phyloP scores from a whole-genome alignment of 2,888 invertebrate species.

The Bedellia somnulentella region DNA sequence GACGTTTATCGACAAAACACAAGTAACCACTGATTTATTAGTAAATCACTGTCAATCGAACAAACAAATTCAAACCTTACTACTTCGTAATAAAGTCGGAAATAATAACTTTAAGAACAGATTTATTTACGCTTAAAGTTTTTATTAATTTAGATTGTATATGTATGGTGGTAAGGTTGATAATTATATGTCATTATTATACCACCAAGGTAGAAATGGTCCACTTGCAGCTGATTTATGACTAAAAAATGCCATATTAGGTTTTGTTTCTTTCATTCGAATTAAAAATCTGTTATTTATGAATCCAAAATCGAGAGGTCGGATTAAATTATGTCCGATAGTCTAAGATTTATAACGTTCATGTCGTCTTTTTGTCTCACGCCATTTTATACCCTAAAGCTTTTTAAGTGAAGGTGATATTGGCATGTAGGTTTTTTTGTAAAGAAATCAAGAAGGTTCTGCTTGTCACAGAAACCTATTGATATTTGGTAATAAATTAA shows the following conservation, averaged over 20 bases:
- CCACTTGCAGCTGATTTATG: slow-evolving; percentile 56
- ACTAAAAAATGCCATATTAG: slow-evolving; percentile 53
- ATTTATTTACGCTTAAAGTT: neutral
- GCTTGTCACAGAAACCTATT: too few species aligned
- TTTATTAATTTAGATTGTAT: neutral
- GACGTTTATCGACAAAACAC: slow-evolving; percentile 22
- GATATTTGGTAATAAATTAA: too few species aligned
- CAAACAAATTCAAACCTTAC: slow-evolving; percentile 13
- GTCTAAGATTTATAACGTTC: slow-evolving; percentile 43
- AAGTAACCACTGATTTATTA: slow-evolving; percentile 29
- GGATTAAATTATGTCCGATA: slow-evolving; percentile 56
- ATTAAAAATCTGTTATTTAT: slow-evolving; percentile 58
- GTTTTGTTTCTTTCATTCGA: slow-evolving; percentile 47
- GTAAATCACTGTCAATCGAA: slow-evolving; percentile 19
- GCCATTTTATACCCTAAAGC: too few species aligned
- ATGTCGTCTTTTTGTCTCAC: too few species aligned
- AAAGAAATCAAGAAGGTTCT: too few species aligned
- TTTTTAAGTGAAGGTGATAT: too few species aligned
- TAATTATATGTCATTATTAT: slow-evolving; percentile 12
- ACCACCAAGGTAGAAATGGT: slow-evolving; percentile 53
- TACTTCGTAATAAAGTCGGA: neutral
- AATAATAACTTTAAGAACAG: neutral
- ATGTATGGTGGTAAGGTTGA: neutral
- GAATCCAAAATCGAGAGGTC: slow-evolving; percentile 51
- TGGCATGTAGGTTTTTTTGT: too few species aligned